Evolutionary conservation across 1,140 invertebrate species (phyloP).

Genomic region (Drosophila ficusphila): DNA sequence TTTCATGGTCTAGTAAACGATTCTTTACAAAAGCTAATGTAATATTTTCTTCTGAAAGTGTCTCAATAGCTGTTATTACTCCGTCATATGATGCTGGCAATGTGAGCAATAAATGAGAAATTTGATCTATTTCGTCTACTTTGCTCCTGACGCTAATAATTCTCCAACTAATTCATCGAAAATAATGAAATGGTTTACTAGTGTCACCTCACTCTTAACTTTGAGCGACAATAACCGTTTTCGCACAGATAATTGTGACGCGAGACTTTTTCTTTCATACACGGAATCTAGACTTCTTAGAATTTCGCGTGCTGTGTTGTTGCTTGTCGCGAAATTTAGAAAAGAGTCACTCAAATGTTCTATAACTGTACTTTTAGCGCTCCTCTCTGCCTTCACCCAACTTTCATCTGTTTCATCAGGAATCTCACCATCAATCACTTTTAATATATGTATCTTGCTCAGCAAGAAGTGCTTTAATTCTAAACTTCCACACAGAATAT

Average conservation of each 20-base stretch:
- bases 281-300: conserved; percentile 7
- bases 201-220: conserved; percentile 66
- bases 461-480: neutral
- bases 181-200: conserved; percentile 69
- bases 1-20: conserved; percentile 81
- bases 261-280: conserved; percentile 1
- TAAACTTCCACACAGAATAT: conserved; percentile 4
- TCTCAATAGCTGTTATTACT: conserved; percentile 84
- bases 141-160: conserved; percentile 75
- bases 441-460: conserved; percentile 53
- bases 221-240: conserved; percentile 79
- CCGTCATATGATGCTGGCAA: conserved; percentile 76
- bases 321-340: conserved; percentile 6
- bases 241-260: conserved; percentile 41
- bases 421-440: conserved; percentile 6
- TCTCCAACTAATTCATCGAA: conserved; percentile 82
- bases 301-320: conserved; percentile 11
- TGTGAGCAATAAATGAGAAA: conserved; percentile 80
- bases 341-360: conserved; percentile 13
- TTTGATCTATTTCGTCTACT: conserved; percentile 77
- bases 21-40: conserved; percentile 82
- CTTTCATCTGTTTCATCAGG: neutral
- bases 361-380: neutral
- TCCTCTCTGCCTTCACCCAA: neutral
- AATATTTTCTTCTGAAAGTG: conserved; percentile 73